Conservation (phyloP, 2,888 invertebrate species). For the Autographa pulchrina region DNA sequence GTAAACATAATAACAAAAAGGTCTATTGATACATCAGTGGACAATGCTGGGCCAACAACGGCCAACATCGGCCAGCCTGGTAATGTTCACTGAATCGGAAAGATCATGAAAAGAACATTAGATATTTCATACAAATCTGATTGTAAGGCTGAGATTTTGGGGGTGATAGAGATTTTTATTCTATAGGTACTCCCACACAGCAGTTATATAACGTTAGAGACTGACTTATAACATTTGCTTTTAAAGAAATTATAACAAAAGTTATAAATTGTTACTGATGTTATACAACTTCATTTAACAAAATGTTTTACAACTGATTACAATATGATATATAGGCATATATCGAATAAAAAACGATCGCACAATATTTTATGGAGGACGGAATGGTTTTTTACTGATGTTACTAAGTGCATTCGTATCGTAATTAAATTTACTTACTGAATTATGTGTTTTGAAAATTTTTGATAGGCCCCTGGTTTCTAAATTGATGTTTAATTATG, state of each 20-base stretch:
- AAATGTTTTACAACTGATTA: too few species aligned
- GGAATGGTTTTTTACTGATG: conserved; percentile 1
- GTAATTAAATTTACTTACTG: background rate
- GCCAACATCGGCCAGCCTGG: conserved; percentile 31
- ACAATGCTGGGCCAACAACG: conserved; percentile 40
- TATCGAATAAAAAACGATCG: background rate
- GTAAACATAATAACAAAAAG: conserved; percentile 64
- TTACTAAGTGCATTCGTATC: background rate
- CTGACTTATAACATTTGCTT: too few species aligned
- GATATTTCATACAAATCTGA: conserved; percentile 43
- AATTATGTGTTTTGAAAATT: background rate
- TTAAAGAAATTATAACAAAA: too few species aligned
- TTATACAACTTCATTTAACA: too few species aligned
- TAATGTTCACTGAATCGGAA: conserved; percentile 49
- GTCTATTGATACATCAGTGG: conserved; percentile 62
- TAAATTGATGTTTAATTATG: background rate
- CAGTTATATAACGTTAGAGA: too few species aligned
- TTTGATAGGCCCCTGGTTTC: background rate
- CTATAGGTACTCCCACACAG: too few species aligned
- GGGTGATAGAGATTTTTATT: conserved; percentile 30
- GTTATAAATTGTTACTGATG: too few species aligned
- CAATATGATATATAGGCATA: too few species aligned
- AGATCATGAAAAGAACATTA: conserved; percentile 59
- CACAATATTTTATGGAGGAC: background rate
- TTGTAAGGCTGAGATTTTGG: conserved; percentile 46